Base-by-base conservation (phyloP, 2,113 vertebrate genomes). In the Otocyon megalotis region DNA sequence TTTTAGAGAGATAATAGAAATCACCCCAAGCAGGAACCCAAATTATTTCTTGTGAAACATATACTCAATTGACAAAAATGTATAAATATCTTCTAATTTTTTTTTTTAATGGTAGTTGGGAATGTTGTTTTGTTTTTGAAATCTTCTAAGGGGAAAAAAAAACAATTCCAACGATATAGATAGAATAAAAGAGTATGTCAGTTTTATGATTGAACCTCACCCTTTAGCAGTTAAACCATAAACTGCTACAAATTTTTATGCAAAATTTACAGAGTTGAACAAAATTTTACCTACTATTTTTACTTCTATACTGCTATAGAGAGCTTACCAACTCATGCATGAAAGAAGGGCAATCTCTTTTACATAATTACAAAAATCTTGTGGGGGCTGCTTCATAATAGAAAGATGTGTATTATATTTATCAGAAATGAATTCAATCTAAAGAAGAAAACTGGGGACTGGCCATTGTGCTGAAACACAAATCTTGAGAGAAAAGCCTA, bases 361-460 rank as follows among this genome's bases (percentile, higher is more conserved):
- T 32, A 60, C 54, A 5, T 60, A 86, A 91, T 60, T 82, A 72
- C 10, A 67, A 53, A 79, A 92, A 37, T 24, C 35, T 72, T 96
- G 14, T 50, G 16, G n/a, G 17, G 19, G 8, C n/a, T 53, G 54
- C 65, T 86, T 77, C 20, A 50, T 56, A 93, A 86, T 11, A 58
- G 3, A 93, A 97, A 43, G 69, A 72, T 60, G 10, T 30, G 20
- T 67, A 30, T 60, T 88, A 28, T 30, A 90, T 83, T 85, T 76
- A 83, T 35, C 2, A 74, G 77, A 93, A 97, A 89, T 3, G 48
- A 95, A 96, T 69, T 88, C 67, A 83, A 60, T 85, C 17, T 60
- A 77, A 79, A 81, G 88, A 84, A 17, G 13, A 71, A 95, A 97
- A 87, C 12, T 58, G 28, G 20, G 83, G 35, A 74, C 15, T 15